Conservation (phyloP, 2,113 vertebrate species). For the Pseudorectes ferrugineus region DNA sequence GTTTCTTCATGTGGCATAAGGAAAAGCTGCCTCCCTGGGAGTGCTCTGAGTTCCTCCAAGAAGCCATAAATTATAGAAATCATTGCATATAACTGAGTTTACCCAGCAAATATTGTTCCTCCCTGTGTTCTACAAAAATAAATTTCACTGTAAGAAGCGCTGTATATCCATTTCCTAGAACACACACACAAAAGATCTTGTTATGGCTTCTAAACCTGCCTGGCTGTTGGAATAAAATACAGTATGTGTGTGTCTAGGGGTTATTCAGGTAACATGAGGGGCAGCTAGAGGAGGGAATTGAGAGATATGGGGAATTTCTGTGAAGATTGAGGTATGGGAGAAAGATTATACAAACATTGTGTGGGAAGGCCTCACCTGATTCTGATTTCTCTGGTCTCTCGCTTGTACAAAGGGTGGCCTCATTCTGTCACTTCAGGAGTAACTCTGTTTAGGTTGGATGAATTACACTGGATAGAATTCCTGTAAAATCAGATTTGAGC, state of each 20-base stretch:
- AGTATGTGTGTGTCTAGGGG: not conserved
- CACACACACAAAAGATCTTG: not conserved
- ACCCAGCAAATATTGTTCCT: not conserved
- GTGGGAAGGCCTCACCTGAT: not conserved
- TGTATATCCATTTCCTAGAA: not conserved
- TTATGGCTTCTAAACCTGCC: not conserved
- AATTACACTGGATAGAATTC: not conserved
- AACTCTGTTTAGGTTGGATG: not conserved
- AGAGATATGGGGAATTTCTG: not conserved
- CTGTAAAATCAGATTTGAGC: not conserved
- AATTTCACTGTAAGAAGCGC: not conserved
- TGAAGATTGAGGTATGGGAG: not conserved
- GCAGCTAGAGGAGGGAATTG: not conserved
- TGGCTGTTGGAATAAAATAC: not conserved
- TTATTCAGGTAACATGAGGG: not conserved
- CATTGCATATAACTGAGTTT: not conserved
- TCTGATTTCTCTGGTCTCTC: not conserved
- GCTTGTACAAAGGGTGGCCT: not conserved
- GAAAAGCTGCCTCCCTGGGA: not conserved
- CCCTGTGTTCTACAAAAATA: not conserved
- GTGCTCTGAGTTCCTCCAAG: not conserved
- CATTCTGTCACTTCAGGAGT: not conserved
- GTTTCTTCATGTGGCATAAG: not conserved
- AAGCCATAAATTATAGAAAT: not conserved
- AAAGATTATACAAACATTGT: not conserved